A percentile compares a stretch with the other conserved stretches of the same genome.
phyloP scores from a whole-genome alignment of 2,888 invertebrate genomes.

The Zaprionus lineosus region DNA sequence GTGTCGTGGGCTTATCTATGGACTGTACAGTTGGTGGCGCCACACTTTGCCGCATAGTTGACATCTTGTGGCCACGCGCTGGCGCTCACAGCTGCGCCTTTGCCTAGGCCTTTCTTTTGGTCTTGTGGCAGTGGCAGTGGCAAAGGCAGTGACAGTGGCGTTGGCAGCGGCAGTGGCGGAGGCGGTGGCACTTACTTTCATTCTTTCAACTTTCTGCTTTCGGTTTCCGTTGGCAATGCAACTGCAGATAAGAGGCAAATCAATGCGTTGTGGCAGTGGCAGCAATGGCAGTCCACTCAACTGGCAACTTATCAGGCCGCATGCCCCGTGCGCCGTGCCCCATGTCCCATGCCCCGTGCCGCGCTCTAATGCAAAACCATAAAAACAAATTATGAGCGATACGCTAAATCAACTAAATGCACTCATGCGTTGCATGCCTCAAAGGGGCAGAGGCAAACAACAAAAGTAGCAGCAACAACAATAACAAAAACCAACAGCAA shows the following conservation, averaged over 20 bases:
- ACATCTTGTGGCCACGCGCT: constrained; percentile 30
- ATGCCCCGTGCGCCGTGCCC: constrained; percentile 15
- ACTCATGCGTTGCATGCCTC: constrained; percentile 42
- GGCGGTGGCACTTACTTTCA: too few species aligned
- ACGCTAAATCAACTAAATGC: constrained; percentile 77
- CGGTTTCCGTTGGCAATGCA: background rate
- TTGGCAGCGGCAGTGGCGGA: constrained; percentile 3
- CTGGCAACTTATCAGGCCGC: constrained; percentile 44
- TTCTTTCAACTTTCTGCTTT: too few species aligned
- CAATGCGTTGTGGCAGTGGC: constrained; percentile 5
- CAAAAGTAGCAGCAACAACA: constrained; percentile 16
- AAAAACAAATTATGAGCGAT: constrained; percentile 80
- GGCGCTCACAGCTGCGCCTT: background rate
- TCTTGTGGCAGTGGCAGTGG: background rate
- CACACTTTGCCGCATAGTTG: constrained; percentile 37
- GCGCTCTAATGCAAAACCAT: constrained; percentile 76
- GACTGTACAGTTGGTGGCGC: constrained; percentile 30
- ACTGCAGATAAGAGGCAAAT: background rate
- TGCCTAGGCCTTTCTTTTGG: too few species aligned
- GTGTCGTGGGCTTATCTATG: constrained; percentile 12
- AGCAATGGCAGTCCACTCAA: background rate
- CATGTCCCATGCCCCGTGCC: too few species aligned
- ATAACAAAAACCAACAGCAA: background rate
- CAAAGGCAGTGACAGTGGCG: constrained; percentile 17
- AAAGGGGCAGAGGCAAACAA: constrained; percentile 9